These are phyloP conservation scores for Drosophila kepulauana DNA, from an alignment of 1,140 invertebrate species.

Conservation along the genomic window DNA sequence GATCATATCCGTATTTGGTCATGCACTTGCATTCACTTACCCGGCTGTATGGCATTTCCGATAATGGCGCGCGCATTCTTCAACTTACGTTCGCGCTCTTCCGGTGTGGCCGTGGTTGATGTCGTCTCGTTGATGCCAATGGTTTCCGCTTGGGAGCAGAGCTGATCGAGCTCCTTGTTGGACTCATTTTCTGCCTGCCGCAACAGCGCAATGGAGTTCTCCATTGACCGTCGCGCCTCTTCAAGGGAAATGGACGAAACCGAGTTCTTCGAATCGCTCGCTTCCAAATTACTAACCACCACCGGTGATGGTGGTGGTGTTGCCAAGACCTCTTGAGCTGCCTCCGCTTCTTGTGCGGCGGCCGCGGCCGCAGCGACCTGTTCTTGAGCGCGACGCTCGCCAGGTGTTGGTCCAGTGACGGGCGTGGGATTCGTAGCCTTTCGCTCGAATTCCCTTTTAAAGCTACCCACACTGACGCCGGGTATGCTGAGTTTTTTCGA, in stretches of 20 bases:
- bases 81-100: constrained; percentile 85
- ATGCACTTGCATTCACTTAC: constrained; percentile 67
- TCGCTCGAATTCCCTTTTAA: constrained; percentile 93
- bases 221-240: constrained; percentile 84
- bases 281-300: constrained; percentile 41
- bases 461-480: constrained; percentile 92
- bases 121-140: constrained; percentile 67
- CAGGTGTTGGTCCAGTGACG: constrained; percentile 70
- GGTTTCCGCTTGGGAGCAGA: constrained; percentile 83
- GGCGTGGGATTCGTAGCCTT: constrained; percentile 88
- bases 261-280: constrained; percentile 80
- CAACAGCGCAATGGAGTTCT: constrained; percentile 85
- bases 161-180: constrained; percentile 80
- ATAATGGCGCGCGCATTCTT: constrained; percentile 87
- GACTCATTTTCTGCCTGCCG: constrained; percentile 85
- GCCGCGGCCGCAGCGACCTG: constrained; percentile 77
- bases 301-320: constrained; percentile 41
- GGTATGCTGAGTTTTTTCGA: constrained; percentile 92
- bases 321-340: constrained; percentile 56
- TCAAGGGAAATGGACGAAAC: constrained; percentile 76
- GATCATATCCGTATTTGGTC: not conserved
- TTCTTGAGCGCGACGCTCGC: constrained; percentile 71
- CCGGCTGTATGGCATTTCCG: constrained; percentile 86
- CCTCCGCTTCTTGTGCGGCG: constrained; percentile 67
- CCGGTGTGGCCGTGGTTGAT: constrained; percentile 31